phyloP scores from a whole-genome alignment of 2,888 invertebrate species.

The Lobophora halterata region DNA sequence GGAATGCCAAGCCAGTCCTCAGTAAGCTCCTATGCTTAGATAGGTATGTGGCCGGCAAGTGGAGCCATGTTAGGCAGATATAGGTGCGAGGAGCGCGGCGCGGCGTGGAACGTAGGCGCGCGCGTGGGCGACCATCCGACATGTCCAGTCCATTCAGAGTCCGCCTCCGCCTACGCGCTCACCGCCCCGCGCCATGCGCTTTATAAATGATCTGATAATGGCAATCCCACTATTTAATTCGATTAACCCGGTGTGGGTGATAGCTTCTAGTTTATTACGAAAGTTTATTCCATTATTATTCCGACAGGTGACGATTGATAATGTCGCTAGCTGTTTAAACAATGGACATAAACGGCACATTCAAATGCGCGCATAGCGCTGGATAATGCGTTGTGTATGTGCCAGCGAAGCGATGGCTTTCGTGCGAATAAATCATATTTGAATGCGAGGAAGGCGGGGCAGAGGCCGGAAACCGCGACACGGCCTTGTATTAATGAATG shows the following conservation, averaged over 20 bases:
- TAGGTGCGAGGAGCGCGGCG: conserved; percentile 30
- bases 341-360: conserved; percentile 36
- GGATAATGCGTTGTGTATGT: conserved; percentile 49
- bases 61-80: no score
- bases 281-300: conserved; percentile 32
- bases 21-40: conserved; percentile 10
- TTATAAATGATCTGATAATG: conserved; percentile 56
- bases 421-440: conserved; percentile 69
- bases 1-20: conserved; percentile 31
- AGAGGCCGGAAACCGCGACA: conserved; percentile 70
- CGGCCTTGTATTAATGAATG: conserved; percentile 70
- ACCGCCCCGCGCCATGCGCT: conserved; percentile 42
- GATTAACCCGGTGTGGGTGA: conserved; percentile 44
- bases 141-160: conserved; percentile 72
- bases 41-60: no score
- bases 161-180: conserved; percentile 59
- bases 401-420: conserved; percentile 36
- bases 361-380: conserved; percentile 42
- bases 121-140: conserved; percentile 51
- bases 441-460: conserved; percentile 49
- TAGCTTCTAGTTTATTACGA: conserved; percentile 30
- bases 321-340: conserved; percentile 34
- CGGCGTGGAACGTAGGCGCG: conserved; percentile 35
- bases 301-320: conserved; percentile 29
- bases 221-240: conserved; percentile 48